Conservation (phyloP, 2,888 invertebrate species). For the Pemphredon lugubris region DNA sequence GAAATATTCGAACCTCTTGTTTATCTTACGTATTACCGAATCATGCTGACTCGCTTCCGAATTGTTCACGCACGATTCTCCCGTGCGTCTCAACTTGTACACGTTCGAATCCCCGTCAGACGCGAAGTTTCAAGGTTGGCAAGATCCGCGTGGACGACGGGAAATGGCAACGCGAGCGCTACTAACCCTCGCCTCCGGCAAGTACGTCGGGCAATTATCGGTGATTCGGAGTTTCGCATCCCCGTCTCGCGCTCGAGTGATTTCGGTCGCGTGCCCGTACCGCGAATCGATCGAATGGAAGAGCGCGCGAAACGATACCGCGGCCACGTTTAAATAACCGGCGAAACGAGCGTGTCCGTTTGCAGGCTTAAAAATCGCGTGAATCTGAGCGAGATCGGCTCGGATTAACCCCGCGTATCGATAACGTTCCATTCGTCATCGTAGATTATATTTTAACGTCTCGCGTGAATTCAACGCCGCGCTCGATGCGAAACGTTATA, state of each 20-base stretch:
- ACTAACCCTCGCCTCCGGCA: not conserved
- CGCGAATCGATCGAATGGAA: too few relatives aligned
- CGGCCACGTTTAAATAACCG: too few relatives aligned
- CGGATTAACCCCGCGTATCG: too few relatives aligned
- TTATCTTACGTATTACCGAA: not conserved
- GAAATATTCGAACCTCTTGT: not conserved
- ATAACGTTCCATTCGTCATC: too few relatives aligned
- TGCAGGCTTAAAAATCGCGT: too few relatives aligned
- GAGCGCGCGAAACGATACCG: too few relatives aligned
- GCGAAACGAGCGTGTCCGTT: too few relatives aligned
- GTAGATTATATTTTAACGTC: too few relatives aligned
- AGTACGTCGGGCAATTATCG: conserved; percentile 22
- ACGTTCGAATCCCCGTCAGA: not conserved
- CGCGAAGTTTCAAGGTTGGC: conserved; percentile 7
- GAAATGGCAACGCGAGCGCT: conserved; percentile 13
- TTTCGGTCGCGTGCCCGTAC: conserved; percentile 9
- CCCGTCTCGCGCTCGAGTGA: conserved; percentile 10
- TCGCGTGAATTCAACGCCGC: too few relatives aligned
- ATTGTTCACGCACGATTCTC: not conserved
- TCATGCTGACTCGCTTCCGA: conserved; percentile 1
- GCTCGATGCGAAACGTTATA: too few relatives aligned
- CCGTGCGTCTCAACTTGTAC: not conserved
- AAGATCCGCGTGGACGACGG: too few relatives aligned
- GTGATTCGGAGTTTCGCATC: conserved; percentile 26
- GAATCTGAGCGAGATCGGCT: too few relatives aligned